Evolutionary conservation across 2,888 invertebrate genomes (phyloP).

Genomic region (Rotaria magnacalcarata): DNA sequence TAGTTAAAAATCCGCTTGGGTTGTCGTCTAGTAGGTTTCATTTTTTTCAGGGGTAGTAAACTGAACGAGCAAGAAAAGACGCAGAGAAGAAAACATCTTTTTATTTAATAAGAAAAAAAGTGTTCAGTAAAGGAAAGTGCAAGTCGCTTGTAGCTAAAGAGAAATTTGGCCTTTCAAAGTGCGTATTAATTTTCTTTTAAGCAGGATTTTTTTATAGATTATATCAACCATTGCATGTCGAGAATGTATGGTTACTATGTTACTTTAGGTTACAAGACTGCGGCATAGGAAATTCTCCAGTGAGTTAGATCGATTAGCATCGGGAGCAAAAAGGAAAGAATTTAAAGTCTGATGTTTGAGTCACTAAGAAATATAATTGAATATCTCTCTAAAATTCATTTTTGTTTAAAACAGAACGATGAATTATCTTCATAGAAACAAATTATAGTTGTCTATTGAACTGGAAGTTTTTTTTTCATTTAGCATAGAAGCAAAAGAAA

Average conservation of each 20-base stretch:
- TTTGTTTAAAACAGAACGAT: no score
- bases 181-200: background rate
- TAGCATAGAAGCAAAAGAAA: background rate
- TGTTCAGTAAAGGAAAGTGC: background rate
- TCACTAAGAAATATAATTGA: background rate
- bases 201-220: background rate
- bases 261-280: background rate
- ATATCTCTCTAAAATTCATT: no score
- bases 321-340: background rate
- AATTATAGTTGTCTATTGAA: background rate
- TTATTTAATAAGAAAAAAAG: background rate
- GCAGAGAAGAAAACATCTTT: background rate
- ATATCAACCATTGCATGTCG: background rate
- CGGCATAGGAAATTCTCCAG: background rate
- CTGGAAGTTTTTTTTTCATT: background rate
- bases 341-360: no score
- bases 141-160: background rate
- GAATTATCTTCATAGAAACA: background rate
- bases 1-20: background rate
- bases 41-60: background rate
- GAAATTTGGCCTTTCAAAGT: background rate
- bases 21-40: background rate
- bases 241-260: background rate
- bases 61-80: background rate
- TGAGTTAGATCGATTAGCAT: background rate